These are phyloP conservation scores for Osmerus eperlanus DNA, from an alignment of 2,113 vertebrate species.

Conservation along the genomic window DNA sequence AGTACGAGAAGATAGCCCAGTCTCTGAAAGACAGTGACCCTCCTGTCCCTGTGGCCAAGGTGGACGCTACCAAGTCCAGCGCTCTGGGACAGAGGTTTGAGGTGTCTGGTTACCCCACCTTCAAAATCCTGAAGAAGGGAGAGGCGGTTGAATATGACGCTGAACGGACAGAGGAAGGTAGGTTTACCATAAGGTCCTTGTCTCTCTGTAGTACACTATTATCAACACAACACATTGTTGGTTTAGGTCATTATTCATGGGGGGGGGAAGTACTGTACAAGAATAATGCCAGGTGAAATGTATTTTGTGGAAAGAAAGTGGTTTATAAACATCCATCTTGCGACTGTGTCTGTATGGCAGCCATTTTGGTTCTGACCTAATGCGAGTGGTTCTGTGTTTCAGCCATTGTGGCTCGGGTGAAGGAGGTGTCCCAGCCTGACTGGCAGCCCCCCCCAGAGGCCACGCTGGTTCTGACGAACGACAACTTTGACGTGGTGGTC, in stretches of 20 bases:
- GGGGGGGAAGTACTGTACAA: too few species aligned
- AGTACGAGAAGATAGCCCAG: constrained; percentile 92
- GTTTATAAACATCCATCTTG: too few species aligned
- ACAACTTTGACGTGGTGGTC: constrained; percentile 88
- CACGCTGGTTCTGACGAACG: constrained; percentile 87
- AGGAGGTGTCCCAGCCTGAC: constrained; percentile 84
- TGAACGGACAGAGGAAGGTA: constrained; percentile 83
- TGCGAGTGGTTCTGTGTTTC: constrained; percentile 34
- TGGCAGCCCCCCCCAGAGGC: constrained; percentile 93
- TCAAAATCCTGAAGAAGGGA: constrained; percentile 95
- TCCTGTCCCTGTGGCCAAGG: constrained; percentile 89
- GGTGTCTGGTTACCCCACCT: constrained; percentile 92
- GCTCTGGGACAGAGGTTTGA: constrained; percentile 81
- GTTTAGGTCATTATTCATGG: too few species aligned
- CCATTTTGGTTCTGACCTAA: not conserved
- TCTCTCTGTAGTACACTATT: too few species aligned
- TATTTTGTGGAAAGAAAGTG: too few species aligned
- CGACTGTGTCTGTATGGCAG: too few species aligned
- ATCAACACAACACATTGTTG: too few species aligned
- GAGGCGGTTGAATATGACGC: constrained; percentile 91
- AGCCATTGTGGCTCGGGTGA: constrained; percentile 88
- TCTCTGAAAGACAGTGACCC: constrained; percentile 85
- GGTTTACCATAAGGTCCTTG: too few species aligned
- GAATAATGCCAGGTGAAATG: too few species aligned
- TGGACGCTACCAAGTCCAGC: constrained; percentile 84